phyloP scores from a whole-genome alignment of 1,140 invertebrate genomes.

The Drosophila ironensis region DNA sequence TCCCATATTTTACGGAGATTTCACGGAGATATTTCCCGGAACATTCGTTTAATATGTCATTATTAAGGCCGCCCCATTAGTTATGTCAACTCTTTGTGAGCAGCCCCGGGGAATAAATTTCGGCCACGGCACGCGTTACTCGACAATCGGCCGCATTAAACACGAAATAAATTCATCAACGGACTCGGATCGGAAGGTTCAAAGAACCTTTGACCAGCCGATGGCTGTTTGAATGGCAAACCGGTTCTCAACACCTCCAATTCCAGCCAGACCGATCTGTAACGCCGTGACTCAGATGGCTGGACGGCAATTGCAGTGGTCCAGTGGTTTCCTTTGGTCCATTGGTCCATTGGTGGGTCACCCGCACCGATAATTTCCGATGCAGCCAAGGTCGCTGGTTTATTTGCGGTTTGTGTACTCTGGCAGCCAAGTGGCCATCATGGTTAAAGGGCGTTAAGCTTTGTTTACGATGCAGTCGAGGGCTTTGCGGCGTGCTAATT shows the following conservation, averaged over 20 bases:
- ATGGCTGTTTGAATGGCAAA: slow-evolving; percentile 42
- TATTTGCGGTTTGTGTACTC: slow-evolving; percentile 61
- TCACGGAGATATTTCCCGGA: neutral
- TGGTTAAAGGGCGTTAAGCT: slow-evolving; percentile 50
- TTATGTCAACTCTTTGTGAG: slow-evolving; percentile 38
- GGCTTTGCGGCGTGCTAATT: slow-evolving; percentile 60
- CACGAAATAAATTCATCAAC: slow-evolving; percentile 68
- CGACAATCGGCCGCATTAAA: slow-evolving; percentile 45
- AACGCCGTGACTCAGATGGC: slow-evolving; percentile 33
- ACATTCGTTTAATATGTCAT: slow-evolving; percentile 33
- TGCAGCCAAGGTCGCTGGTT: slow-evolving; percentile 61
- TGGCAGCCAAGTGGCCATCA: slow-evolving; percentile 39
- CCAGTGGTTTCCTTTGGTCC: slow-evolving; percentile 15
- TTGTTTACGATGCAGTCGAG: slow-evolving; percentile 49
- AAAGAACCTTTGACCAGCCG: slow-evolving; percentile 57
- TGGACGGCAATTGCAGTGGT: slow-evolving; percentile 27
- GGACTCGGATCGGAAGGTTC: slow-evolving; percentile 43
- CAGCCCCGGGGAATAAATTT: slow-evolving; percentile 12
- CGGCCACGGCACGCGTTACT: slow-evolving; percentile 58
- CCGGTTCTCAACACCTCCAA: slow-evolving; percentile 11
- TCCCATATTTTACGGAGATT: slow-evolving; percentile 23
- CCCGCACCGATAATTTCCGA: neutral
- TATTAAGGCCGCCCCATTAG: slow-evolving; percentile 40
- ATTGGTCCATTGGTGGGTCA: slow-evolving; percentile 4
- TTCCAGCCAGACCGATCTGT: no score